phyloP scores from a whole-genome alignment of 2,113 vertebrate genomes.

The Cyprinodon brontotheroides region DNA sequence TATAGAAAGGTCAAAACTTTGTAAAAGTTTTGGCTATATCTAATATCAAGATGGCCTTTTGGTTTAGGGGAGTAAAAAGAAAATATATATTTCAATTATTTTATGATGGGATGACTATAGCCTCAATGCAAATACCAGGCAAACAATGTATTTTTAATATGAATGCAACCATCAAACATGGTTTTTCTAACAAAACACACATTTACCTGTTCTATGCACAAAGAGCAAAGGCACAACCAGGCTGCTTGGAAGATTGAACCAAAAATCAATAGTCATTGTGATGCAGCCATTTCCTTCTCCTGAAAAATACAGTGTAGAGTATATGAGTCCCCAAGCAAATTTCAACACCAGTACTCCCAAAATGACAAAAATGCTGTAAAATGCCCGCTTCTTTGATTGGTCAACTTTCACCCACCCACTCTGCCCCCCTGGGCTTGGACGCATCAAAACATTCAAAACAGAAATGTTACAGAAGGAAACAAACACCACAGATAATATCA shows the following conservation, averaged over 20 bases:
- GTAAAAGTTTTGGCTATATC: too few relatives aligned
- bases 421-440: slow-evolving; percentile 7
- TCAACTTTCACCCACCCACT: neutral
- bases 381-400: slow-evolving; percentile 15
- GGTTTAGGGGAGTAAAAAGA: too few relatives aligned
- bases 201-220: slow-evolving; percentile 3
- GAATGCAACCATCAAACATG: too few relatives aligned
- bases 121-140: too few relatives aligned
- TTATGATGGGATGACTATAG: too few relatives aligned
- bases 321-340: neutral
- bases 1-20: too few relatives aligned
- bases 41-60: too few relatives aligned
- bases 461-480: slow-evolving; percentile 13
- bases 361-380: slow-evolving; percentile 9
- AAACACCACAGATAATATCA: neutral
- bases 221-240: slow-evolving; percentile 29
- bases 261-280: accelerated
- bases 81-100: too few relatives aligned
- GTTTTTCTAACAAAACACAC: neutral
- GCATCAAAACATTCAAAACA: slow-evolving; percentile 10
- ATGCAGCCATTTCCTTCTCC: accelerated
- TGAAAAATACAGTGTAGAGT: accelerated
- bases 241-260: slow-evolving; percentile 1
- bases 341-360: neutral
- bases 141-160: neutral